These are phyloP conservation scores for Variabilichromis moorii DNA, from an alignment of 2,113 vertebrate species.

Conservation along the genomic window DNA sequence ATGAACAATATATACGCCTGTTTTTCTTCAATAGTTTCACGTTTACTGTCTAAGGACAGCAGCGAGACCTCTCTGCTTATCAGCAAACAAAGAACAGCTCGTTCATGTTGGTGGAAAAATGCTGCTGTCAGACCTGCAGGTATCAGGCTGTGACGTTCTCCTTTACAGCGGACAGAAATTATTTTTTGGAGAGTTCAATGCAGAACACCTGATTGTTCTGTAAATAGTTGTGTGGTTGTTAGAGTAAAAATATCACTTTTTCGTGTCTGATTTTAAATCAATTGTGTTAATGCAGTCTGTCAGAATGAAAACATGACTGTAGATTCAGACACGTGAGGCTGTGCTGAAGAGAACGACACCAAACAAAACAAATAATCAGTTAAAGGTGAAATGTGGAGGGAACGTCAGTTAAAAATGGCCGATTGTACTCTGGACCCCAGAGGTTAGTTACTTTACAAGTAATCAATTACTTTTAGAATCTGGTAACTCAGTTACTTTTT, in stretches of 20 bases:
- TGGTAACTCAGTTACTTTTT: not conserved
- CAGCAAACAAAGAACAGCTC: no score
- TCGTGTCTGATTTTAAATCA: not conserved
- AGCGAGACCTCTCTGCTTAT: no score
- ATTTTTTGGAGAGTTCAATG: no score
- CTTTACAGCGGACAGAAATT: rapidly evolving
- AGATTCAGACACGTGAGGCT: not conserved
- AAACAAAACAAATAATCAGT: not conserved
- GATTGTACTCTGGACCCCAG: not conserved
- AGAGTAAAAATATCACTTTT: not conserved
- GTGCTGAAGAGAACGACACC: not conserved
- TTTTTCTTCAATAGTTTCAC: no score
- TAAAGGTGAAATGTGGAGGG: not conserved
- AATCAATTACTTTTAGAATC: not conserved
- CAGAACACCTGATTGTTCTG: not conserved
- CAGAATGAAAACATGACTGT: not conserved
- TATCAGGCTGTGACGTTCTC: no score
- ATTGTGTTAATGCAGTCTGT: not conserved
- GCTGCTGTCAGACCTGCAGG: no score
- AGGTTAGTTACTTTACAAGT: not conserved
- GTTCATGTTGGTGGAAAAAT: no score
- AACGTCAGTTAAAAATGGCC: not conserved
- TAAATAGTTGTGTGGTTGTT: not conserved
- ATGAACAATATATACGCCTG: not conserved
- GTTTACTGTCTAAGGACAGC: no score